These are phyloP conservation scores for Drosophila heteroneura DNA, from an alignment of 2,888 invertebrate species.

Conservation along the genomic window DNA sequence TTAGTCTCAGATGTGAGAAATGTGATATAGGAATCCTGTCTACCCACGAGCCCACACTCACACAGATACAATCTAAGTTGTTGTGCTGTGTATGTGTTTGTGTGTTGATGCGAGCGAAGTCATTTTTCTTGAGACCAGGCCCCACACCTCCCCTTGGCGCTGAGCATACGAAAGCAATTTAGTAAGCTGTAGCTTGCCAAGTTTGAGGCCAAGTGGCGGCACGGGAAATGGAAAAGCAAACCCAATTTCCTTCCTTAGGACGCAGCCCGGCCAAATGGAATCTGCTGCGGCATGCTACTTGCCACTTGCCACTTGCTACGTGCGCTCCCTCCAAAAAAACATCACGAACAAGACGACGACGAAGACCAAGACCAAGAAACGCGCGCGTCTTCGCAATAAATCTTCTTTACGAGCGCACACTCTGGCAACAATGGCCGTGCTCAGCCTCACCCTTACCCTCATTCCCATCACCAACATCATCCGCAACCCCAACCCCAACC, in stretches of 20 bases:
- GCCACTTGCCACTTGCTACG: constrained; percentile 78
- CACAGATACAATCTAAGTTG: constrained; percentile 53
- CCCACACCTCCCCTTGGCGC: constrained; percentile 15
- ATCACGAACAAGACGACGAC: constrained; percentile 69
- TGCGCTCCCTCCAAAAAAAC: constrained; percentile 66
- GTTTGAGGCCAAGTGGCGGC: constrained; percentile 57
- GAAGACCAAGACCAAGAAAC: constrained; percentile 79
- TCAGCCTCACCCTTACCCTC: constrained; percentile 44
- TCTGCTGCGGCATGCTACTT: constrained; percentile 59
- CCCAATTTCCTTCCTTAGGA: constrained; percentile 74
- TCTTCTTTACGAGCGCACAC: constrained; percentile 85
- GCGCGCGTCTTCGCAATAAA: constrained; percentile 85
- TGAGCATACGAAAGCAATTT: constrained; percentile 70
- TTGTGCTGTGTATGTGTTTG: constrained; percentile 29
- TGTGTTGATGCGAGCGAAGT: constrained; percentile 57
- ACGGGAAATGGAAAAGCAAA: constrained; percentile 74
- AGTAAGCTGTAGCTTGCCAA: constrained; percentile 70
- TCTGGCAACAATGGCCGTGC: constrained; percentile 83
- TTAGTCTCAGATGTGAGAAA: constrained; percentile 81
- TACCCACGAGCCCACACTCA: constrained; percentile 33
- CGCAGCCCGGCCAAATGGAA: constrained; percentile 69
- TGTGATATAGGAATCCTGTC: constrained; percentile 72
- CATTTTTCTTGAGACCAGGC: constrained; percentile 72
- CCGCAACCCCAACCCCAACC: constrained; percentile 13
- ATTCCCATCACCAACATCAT: constrained; percentile 13